A percentile compares a stretch with the other conserved stretches of the same genome.
These are phyloP conservation scores for Brachyalestes nurse DNA, from an alignment of 2,797 vertebrate species.

Conservation along the genomic window DNA sequence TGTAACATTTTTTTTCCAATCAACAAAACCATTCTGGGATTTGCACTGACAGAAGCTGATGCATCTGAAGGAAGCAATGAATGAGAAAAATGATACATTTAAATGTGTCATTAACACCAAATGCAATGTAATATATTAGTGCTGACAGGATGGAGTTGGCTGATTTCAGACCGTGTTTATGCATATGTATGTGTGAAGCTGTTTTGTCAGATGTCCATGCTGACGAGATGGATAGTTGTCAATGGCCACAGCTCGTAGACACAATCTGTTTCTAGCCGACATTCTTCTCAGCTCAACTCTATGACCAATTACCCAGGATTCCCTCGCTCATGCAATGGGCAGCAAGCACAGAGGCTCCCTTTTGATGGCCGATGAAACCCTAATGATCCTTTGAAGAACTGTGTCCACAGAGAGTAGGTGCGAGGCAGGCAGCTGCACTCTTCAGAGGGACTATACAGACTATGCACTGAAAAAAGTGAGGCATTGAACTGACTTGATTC, in stretches of 20 bases:
- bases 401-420: not conserved
- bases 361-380: not conserved
- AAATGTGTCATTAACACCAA: slow-evolving; percentile 7
- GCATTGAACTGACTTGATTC: not conserved
- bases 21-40: not conserved
- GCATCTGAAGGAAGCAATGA: not conserved
- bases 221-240: not conserved
- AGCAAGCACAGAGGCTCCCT: slow-evolving; percentile 1
- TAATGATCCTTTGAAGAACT: not conserved
- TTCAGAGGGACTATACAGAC: not conserved
- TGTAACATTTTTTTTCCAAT: slow-evolving; percentile 4
- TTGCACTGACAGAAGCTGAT: not conserved
- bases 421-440: not conserved
- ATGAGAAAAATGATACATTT: not conserved
- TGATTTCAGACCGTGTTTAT: not conserved
- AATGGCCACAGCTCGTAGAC: not conserved
- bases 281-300: slow-evolving; percentile 11
- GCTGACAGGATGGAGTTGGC: not conserved
- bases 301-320: slow-evolving; percentile 15
- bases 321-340: not conserved
- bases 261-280: not conserved
- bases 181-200: slow-evolving; percentile 13
- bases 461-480: not conserved
- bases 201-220: not conserved
- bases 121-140: not conserved